phyloP scores from a whole-genome alignment of 2,113 vertebrate species.

The Psittacara wagleri region DNA sequence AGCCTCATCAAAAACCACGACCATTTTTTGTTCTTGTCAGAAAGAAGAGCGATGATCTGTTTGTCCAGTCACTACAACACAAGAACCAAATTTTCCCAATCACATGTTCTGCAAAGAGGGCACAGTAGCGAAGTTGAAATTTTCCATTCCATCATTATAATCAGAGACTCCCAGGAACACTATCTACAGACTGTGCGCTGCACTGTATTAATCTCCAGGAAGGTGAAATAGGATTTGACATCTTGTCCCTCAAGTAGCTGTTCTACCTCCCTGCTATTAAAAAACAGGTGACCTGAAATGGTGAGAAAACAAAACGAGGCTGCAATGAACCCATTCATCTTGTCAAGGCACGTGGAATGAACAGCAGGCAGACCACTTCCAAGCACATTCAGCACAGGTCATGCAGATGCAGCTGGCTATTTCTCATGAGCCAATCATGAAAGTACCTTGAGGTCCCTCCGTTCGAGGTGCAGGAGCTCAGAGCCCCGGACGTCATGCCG shows the following conservation, averaged over 20 bases:
- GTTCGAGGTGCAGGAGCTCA: constrained; percentile 96
- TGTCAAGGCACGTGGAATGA: constrained; percentile 6
- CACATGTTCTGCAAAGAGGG: neutral
- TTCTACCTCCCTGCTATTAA: neutral
- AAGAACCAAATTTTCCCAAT: neutral
- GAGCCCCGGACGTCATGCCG: constrained; percentile 94
- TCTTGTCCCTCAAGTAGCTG: neutral
- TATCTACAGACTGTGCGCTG: neutral
- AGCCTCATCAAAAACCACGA: neutral
- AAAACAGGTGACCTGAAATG: neutral
- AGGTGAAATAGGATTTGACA: neutral
- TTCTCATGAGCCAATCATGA: constrained; percentile 13
- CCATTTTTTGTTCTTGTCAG: neutral
- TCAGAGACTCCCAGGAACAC: neutral
- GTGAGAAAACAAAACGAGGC: neutral
- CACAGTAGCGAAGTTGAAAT: neutral
- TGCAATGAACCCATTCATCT: neutral
- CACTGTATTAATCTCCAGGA: neutral
- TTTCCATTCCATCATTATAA: neutral
- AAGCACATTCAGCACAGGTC: constrained; percentile 67
- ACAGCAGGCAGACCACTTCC: constrained; percentile 31
- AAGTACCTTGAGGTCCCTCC: constrained; percentile 96
- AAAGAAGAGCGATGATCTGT: neutral
- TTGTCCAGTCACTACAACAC: neutral
- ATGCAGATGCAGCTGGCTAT: constrained; percentile 59